Conservation (phyloP, 2,888 invertebrate genomes). For the Orchestes rusci region DNA sequence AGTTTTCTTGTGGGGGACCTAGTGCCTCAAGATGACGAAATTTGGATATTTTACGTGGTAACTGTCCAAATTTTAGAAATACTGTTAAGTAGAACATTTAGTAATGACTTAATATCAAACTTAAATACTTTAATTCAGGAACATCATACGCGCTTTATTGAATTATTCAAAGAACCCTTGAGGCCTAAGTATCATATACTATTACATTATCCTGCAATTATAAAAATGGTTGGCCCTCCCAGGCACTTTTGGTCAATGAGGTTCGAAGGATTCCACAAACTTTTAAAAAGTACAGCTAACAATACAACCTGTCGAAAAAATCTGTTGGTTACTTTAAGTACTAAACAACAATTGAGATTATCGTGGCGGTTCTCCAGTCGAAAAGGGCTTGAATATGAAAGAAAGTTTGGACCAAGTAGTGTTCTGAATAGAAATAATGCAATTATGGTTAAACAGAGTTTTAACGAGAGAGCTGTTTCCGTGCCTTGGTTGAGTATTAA, state of each 20-base stretch:
- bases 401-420: no score
- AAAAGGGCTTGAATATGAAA: constrained; percentile 2
- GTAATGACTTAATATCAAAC: no score
- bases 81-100: no score
- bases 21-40: neutral
- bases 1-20: no score
- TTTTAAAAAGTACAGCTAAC: constrained; percentile 3
- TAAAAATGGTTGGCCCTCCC: neutral
- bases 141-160: neutral
- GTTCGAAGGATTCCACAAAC: constrained; percentile 4
- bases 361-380: constrained; percentile 1
- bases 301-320: no score
- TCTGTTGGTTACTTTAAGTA: no score
- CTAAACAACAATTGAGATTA: no score
- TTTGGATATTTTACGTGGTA: constrained; percentile 3
- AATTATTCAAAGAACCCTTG: constrained; percentile 1
- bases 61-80: no score
- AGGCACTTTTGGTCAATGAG: neutral
- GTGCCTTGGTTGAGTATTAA: constrained; percentile 3
- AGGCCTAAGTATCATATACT: constrained; percentile 4
- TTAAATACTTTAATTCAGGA: constrained; percentile 5
- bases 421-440: no score
- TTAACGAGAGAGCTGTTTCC: no score
- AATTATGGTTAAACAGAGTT: no score
- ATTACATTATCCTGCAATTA: constrained; percentile 2